Evolutionary conservation across 53 echinoderm and acorn worm species (phyloP).

Genomic region (Temnopleurus reevesii): DNA sequence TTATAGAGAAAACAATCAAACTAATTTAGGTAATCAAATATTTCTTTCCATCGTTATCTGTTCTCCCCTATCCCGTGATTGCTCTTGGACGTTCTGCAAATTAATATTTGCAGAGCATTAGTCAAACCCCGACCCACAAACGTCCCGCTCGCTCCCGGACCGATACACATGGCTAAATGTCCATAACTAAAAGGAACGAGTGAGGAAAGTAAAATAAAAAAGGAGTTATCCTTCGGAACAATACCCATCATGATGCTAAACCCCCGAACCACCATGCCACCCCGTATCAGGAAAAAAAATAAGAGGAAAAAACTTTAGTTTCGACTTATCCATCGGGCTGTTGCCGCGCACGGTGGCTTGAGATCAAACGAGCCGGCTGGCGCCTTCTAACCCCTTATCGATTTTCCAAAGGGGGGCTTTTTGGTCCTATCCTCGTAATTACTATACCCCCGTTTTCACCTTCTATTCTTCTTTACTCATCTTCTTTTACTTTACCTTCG

Average conservation of each 20-base stretch:
- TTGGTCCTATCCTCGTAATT: slow-evolving; percentile 2
- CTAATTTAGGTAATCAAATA: slow-evolving; percentile 18
- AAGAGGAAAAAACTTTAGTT: slow-evolving; percentile 5
- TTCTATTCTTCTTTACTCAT: not conserved
- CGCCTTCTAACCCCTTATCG: not conserved
- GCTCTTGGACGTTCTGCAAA: not conserved
- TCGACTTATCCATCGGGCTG: slow-evolving; percentile 28
- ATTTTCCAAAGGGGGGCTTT: slow-evolving; percentile 13
- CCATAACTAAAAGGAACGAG: slow-evolving; percentile 4
- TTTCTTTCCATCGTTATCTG: not conserved
- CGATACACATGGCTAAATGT: slow-evolving; percentile 34
- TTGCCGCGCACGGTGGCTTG: slow-evolving; percentile 1
- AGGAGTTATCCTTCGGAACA: slow-evolving; percentile 43
- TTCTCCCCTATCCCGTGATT: not conserved
- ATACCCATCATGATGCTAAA: slow-evolving; percentile 20
- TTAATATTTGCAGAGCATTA: slow-evolving; percentile 13
- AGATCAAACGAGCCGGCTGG: slow-evolving; percentile 47
- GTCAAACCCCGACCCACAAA: not conserved
- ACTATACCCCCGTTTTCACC: not conserved
- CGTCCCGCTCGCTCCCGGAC: not conserved
- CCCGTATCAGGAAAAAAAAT: not conserved
- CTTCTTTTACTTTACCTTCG: not conserved
- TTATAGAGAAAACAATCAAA: slow-evolving; percentile 14
- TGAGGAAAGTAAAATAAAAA: not conserved
- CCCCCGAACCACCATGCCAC: slow-evolving; percentile 36